phyloP scores from a whole-genome alignment of 92 coral and sea anemone genomes.

The Parazoanthus darwini region DNA sequence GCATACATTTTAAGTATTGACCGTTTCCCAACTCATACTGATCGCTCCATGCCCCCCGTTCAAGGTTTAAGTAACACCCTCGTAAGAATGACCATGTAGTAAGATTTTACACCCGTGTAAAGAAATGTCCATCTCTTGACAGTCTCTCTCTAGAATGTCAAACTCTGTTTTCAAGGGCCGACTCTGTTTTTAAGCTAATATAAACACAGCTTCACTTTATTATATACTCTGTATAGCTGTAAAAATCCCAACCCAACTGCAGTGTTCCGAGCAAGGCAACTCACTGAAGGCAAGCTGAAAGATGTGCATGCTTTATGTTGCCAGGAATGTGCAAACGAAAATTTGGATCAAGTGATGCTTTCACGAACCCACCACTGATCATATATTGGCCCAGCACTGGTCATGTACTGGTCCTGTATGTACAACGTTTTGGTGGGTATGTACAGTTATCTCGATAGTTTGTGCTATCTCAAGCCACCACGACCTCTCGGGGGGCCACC shows the following conservation, averaged over 20 bases:
- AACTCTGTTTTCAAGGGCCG: not conserved
- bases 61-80: too few species aligned
- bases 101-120: too few species aligned
- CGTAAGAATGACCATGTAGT: too few species aligned
- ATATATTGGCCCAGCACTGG: not conserved
- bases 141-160: not conserved
- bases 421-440: not conserved
- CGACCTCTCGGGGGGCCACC: conserved; percentile 36
- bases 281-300: not conserved
- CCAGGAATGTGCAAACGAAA: not conserved
- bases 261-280: not conserved
- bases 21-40: too few species aligned
- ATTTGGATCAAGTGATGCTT: not conserved
- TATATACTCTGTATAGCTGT: not conserved
- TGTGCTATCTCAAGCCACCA: conserved; percentile 39
- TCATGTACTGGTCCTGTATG: not conserved
- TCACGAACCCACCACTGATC: not conserved
- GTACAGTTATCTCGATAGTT: not conserved
- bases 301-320: not conserved
- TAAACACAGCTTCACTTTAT: not conserved
- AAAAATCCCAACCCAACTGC: not conserved
- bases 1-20: too few species aligned
- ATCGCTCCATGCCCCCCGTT: too few species aligned
- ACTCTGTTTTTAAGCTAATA: not conserved
- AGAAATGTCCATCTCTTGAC: too few species aligned